Evolutionary conservation across 1,140 invertebrate species (phyloP), one percentile per base, ranked within the genome.

Genomic region (Cherax destructor): DNA sequence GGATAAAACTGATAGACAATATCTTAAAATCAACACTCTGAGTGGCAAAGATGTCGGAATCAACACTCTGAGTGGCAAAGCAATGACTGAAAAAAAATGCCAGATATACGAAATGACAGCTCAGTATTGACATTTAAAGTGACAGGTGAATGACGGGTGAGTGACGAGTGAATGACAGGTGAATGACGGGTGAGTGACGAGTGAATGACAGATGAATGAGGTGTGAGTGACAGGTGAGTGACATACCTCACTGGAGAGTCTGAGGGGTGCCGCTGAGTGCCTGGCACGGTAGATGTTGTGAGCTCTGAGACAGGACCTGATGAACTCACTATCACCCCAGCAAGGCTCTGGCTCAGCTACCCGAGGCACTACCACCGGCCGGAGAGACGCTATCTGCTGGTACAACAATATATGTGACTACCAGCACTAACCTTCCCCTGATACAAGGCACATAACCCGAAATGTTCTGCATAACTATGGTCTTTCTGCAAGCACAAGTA

Each of bases 251-350:
- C 96, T 95, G 94, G 95, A 96, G 50, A 98, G 93, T 94, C 96
- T 95, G 83, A 98, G 93, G 5, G 96, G 95, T 3, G 96, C 95
- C 1, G 96, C 96, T 80, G 96, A 95, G 94, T 98, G 97, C 93
- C 96, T 96, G 92, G 94, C 95, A 92, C 97, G 95, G 93, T 97
- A 97, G 78, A 97, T 96, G 94, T 98, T 98, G 94, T 98, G 97
- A 30, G 96, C 95, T 77, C 96, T 95, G 85, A 98, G 95, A 94
- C 95, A 96, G 93, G 95, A 96, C 94, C 94, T 95, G 93, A 95
- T 95, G 95, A 95, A 97, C 94, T 93, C 94, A 92, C 94, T 92
- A 74, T 95, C 94, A 10, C 50, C 79, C 87, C 87, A 88, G 78
- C 79, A 76, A 9, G 87, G 87, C 80, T 88, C 87, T 5, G 79